phyloP scores from a whole-genome alignment of 2,888 invertebrate genomes.

The Lissonota sp. region DNA sequence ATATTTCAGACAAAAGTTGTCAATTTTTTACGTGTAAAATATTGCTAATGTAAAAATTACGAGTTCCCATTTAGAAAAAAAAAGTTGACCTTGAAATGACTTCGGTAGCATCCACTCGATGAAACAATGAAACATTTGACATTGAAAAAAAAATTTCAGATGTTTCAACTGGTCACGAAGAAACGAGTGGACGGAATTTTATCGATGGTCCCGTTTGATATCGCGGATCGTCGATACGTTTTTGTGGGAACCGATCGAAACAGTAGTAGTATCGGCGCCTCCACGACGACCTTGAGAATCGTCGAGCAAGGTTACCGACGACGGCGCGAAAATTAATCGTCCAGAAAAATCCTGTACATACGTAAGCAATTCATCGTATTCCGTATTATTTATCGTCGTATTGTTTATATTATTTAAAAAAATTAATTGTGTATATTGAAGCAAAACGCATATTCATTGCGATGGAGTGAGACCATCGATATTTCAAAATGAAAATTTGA shows the following conservation, averaged over 20 bases:
- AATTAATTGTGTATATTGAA: no score
- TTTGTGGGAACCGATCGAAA: conserved; percentile 70
- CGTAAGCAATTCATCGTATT: background rate
- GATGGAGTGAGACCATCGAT: no score
- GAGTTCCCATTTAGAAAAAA: no score
- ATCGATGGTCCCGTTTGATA: conserved; percentile 71
- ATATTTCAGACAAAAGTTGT: no score
- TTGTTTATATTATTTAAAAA: no score
- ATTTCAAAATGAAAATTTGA: no score
- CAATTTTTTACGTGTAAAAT: no score
- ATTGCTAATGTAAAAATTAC: no score
- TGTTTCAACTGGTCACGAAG: conserved; percentile 72
- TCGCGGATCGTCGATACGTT: conserved; percentile 70
- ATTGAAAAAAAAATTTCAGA: conserved; percentile 68
- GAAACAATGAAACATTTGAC: background rate
- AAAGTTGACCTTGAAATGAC: no score
- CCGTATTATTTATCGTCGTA: background rate
- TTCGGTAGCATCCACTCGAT: no score
- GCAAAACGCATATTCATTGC: no score
- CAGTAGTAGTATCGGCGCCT: conserved; percentile 46
- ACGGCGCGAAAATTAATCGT: background rate
- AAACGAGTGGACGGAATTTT: conserved; percentile 71
- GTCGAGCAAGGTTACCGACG: conserved; percentile 70
- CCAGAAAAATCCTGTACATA: background rate
- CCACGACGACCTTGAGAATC: conserved; percentile 69